Base-by-base conservation (phyloP, 1,140 invertebrate genomes). In the Zaprionus ornatus region DNA sequence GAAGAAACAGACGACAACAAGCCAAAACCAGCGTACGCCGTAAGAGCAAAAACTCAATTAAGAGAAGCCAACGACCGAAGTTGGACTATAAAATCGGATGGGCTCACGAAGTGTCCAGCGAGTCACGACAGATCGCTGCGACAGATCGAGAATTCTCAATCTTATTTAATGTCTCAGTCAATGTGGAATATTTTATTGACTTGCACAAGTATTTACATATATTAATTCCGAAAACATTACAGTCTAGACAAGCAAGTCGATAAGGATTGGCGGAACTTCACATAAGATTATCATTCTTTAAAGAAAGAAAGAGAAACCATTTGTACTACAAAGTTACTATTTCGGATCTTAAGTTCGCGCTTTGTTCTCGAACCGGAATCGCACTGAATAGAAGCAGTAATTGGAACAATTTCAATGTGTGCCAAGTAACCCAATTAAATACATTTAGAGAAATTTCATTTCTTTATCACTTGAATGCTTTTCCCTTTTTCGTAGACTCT, bases 401-500 rank as follows among this genome's bases (percentile, higher is more conserved):
- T 50, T 19, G 45, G 19, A 50, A 21, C 45, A 23, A 50, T 23
- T 50, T 50, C 19, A 50, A 50, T 50, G 21, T 19, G 12, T 21
- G 45, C 45, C 29, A 64, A 25, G 95, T 65, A 56, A 65, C 52
- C 63, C 63, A 65, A 56, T 55, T 55, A 55, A 55, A 23, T 50
- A 23, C 7, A 50, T 64, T 54, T 56, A 23, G 15, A 19, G 50
- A 23, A 65, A 65, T 56, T 65, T 55, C 17, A 42, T 65, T 65
- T 40, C 23, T 50, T 65, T 40, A 65, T 65, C 63, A 65, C 32
- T 61, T 61, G 59, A 59, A 48, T 29, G n/a, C 25, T 55, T 56
- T 66, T 54, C 29, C 32, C 52, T 42, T 55, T 29, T 65, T 42
- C 25, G 27, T 48, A 35, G 45, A 52, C 23, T 52, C 25, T 9